These are phyloP conservation scores for Heteromurus nitidus DNA, from an alignment of 2,888 invertebrate species.

Conservation along the genomic window DNA sequence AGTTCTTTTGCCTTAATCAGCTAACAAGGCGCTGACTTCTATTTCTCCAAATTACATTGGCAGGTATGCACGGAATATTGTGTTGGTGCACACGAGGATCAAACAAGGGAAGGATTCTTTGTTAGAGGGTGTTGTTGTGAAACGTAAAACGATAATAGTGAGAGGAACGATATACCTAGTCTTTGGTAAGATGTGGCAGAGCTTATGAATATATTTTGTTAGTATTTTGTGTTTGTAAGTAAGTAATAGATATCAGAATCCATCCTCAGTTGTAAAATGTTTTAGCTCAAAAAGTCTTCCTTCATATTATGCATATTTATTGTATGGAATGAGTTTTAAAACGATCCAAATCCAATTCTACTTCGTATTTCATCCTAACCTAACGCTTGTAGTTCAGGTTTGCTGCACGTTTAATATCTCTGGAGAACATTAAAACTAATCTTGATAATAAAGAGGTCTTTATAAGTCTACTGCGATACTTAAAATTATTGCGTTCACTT, in stretches of 20 bases:
- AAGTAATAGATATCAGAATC: neutral
- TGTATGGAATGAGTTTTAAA: too few species aligned
- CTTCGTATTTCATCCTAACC: too few species aligned
- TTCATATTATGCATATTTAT: slow-evolving; percentile 13
- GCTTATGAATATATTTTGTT: too few species aligned
- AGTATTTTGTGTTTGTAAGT: too few species aligned
- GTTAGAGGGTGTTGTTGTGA: neutral
- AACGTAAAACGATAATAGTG: neutral
- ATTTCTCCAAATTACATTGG: neutral
- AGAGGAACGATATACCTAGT: neutral
- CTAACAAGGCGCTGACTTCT: slow-evolving; percentile 12
- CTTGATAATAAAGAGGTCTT: too few species aligned
- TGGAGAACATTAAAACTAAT: too few species aligned
- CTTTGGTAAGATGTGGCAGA: too few species aligned
- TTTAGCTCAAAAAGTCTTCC: neutral
- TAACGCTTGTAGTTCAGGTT: too few species aligned
- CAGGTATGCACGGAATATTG: slow-evolving; percentile 5
- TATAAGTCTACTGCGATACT: too few species aligned
- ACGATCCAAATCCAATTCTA: too few species aligned
- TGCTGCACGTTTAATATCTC: too few species aligned
- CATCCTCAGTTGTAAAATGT: neutral
- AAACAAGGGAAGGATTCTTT: neutral
- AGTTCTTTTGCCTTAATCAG: slow-evolving; percentile 31
- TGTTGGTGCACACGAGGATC: neutral
- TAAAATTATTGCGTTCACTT: too few species aligned